Base-by-base conservation (phyloP, 2,888 invertebrate species). In the Plebejus argus region DNA sequence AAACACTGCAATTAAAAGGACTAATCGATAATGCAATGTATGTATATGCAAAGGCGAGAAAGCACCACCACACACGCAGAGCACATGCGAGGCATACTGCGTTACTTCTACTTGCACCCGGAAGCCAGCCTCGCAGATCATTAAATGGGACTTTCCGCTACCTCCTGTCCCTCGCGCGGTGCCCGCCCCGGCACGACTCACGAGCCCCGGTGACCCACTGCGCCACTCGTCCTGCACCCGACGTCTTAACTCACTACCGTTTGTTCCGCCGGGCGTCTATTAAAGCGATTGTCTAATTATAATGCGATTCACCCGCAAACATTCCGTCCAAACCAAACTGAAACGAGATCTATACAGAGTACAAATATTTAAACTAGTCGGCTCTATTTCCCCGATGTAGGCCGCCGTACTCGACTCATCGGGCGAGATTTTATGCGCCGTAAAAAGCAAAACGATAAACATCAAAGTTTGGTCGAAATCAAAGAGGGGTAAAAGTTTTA, bases 381-480 rank as follows among this genome's bases (percentile, higher is more conserved):
- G 12, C 18, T 1, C 28, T 20, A 23, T 20, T 66, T 33, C 28
- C 12, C 15, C 15, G 28, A 66, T 33, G 3, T 66, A 33, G 28
- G 12, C 28, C 66, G 20, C 66, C 20, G 23, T 15, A 6, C 28
- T 33, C 66, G 5, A 7, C 28, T 66, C 66, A 7, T 66, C 66
- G 66, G 66, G 1, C 6, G 10, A 20, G 20, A 66, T 66, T 66
- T 66, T 66, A 66, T 66, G 66, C 33, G 66, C 66, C 66, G 28
- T 66, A 66, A 66, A 66, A 66, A 66, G 18, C 28, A 33, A 66
- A 66, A 66, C 66, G 28, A 66, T 66, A 66, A 66, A 66, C 66
- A 66, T 66, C 66, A 66, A 66, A 66, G 66, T 66, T 66, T 33
- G 66, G 15, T 4, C 15, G 15, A 66, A 66, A 66, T 66, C 66